These are phyloP conservation scores for Eptatretus atami DNA, from an alignment of 2,797 vertebrate genomes.

Conservation along the genomic window DNA sequence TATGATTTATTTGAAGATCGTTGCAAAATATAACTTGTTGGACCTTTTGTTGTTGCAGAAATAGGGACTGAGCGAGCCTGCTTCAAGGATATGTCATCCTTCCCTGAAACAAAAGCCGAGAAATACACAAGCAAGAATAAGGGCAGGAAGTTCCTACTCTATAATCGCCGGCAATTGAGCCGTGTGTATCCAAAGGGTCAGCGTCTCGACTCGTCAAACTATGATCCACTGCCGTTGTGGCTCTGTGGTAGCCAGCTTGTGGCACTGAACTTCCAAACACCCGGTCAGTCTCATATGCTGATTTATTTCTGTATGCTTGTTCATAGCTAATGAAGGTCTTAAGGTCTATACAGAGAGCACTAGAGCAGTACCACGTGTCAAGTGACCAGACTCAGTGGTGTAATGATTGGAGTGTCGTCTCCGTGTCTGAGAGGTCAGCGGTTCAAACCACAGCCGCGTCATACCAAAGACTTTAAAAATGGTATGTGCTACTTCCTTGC, in stretches of 20 bases:
- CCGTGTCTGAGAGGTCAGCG: too few species aligned
- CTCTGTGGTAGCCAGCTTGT: constrained; percentile 13
- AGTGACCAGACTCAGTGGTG: too few species aligned
- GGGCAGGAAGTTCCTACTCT: constrained; percentile 28
- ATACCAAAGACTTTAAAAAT: too few species aligned
- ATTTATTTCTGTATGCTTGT: not conserved
- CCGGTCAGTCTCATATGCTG: constrained; percentile 10
- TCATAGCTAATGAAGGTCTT: too few species aligned
- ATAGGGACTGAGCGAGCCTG: constrained; percentile 73
- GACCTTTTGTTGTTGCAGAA: constrained; percentile 18
- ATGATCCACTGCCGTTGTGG: constrained; percentile 14
- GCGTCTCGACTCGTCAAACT: constrained; percentile 18
- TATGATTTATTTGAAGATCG: too few species aligned
- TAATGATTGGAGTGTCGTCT: too few species aligned
- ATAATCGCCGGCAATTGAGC: constrained; percentile 29
- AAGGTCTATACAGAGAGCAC: too few species aligned
- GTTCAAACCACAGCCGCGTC: too few species aligned
- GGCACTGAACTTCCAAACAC: constrained; percentile 14
- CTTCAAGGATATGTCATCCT: constrained; percentile 14
- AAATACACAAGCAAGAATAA: constrained; percentile 12
- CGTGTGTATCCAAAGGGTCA: constrained; percentile 36
- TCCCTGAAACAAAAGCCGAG: constrained; percentile 14
- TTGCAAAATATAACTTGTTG: too few species aligned
- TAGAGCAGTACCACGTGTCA: too few species aligned
- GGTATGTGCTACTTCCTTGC: too few species aligned